Percentiles rank a stretch among this genome's conserved stretches.
These are phyloP conservation scores for Microcebus murinus DNA, from an alignment of 2,113 vertebrate genomes.

Conservation along the genomic window DNA sequence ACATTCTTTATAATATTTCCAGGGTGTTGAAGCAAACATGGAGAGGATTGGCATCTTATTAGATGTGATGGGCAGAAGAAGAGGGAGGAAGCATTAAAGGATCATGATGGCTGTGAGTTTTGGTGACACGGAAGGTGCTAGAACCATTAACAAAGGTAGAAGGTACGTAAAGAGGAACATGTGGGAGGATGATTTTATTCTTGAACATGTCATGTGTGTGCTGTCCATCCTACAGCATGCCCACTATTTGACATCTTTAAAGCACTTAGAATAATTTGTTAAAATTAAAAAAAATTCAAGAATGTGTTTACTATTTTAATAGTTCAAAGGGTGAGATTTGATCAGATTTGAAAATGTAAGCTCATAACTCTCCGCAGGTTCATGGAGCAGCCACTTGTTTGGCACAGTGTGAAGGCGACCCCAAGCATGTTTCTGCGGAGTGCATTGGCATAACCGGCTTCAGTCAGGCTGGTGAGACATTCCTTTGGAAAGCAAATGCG, in stretches of 20 bases:
- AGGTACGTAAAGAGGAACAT: background rate
- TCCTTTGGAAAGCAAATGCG: slow-evolving; percentile 34
- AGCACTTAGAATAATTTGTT: slow-evolving; percentile 30
- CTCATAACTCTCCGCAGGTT: background rate
- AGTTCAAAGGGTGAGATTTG: background rate
- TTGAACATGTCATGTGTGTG: background rate
- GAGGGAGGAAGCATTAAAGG: background rate
- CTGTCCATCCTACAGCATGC: background rate
- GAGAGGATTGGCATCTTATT: background rate
- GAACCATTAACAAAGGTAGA: background rate
- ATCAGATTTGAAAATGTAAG: background rate
- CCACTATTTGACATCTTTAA: slow-evolving; percentile 5
- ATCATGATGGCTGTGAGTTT: background rate
- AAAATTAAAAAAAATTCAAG: background rate
- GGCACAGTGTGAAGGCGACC: background rate
- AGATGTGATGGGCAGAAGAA: background rate
- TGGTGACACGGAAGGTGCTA: background rate
- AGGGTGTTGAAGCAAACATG: background rate
- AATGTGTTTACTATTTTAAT: background rate
- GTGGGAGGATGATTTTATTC: background rate
- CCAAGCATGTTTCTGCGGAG: slow-evolving; percentile 30
- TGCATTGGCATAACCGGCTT: background rate
- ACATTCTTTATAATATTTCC: background rate
- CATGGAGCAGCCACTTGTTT: background rate
- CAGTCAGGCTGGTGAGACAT: slow-evolving; percentile 35